Evolutionary conservation across 1,140 invertebrate genomes (phyloP), one percentile per base, ranked within the genome.

Genomic region (Panagrolaimus sp.): DNA sequence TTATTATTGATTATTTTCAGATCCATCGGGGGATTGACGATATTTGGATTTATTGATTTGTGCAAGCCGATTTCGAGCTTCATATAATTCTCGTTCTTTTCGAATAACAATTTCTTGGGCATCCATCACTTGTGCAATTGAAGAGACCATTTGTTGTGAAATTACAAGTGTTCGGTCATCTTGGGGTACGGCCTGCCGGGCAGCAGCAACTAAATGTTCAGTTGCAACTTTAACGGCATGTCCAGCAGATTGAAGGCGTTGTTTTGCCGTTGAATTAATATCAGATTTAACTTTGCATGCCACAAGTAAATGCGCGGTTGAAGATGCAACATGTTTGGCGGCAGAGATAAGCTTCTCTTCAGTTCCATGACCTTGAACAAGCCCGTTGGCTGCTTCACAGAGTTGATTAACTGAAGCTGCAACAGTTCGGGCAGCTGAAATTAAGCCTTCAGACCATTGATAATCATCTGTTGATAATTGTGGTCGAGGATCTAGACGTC

Each of bases 241-340:
- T 15, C 96, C 95, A 9, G 96, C 96, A 78, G 87, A 88, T 84
- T 89, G 92, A 21, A 98, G 85, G n/a, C 94, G 88, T 70, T 93
- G 90, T 44, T 94, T 97, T 14, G 91, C 90, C 74, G 92, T 91
- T 38, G 92, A 94, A 67, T 94, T 91, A 1, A 92, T 91, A 85
- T 98, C 95, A 0, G 95, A 93, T 85, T 98, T 98, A 32, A 95
- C 93, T 87, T 97, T 96, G 84, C 96, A 98, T 3, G 96, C 96
- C 28, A 98, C 93, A 24, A 99, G 84, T 52, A 99, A 85, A 79
- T 97, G 94, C 1, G 96, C 96, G 0, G 96, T 99, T 0, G 92
- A 95, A 32, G 91, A 91, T 1, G 95, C 94, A 0, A 98, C 96
- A 67, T 88, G 94, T 83, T 98, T 94, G 6, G 96, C 94, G 48